phyloP scores from a whole-genome alignment of 2,888 invertebrate genomes.

The Aphodius sticticus region DNA sequence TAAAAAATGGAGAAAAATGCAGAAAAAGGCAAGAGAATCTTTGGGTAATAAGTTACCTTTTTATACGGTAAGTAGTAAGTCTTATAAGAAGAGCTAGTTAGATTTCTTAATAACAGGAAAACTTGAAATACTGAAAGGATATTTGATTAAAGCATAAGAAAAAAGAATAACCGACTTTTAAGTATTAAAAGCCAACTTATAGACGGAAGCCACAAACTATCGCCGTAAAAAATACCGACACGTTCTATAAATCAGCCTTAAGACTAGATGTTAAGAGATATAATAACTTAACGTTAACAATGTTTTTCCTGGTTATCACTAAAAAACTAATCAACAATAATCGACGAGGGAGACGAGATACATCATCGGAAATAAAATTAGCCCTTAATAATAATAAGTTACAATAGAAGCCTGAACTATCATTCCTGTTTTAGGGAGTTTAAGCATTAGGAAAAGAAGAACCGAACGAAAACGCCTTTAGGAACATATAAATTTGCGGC shows the following conservation, averaged over 20 bases:
- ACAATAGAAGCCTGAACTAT: neutral
- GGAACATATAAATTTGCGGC: neutral
- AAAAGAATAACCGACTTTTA: neutral
- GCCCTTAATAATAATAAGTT: slow-evolving; percentile 10
- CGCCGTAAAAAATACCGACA: neutral
- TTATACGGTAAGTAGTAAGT: neutral
- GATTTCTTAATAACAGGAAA: neutral
- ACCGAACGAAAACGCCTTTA: neutral
- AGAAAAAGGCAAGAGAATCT: neutral
- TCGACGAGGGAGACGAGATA: neutral
- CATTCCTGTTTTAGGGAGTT: neutral
- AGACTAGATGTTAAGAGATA: neutral
- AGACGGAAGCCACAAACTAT: neutral
- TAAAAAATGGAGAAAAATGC: neutral
- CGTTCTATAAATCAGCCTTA: neutral
- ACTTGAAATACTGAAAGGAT: neutral
- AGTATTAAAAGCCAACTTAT: neutral
- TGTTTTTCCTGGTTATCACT: slow-evolving; percentile 13
- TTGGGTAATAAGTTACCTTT: neutral
- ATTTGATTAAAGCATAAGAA: neutral
- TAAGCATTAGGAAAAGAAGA: too few species aligned
- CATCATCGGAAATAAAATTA: slow-evolving; percentile 15
- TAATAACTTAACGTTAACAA: neutral
- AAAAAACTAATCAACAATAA: slow-evolving; percentile 16
- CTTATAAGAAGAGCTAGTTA: neutral